A percentile compares a stretch with the other conserved stretches of the same genome.
Evolutionary conservation across 2,888 invertebrate species (phyloP).

Genomic region (Hydrotaea diabolus): DNA sequence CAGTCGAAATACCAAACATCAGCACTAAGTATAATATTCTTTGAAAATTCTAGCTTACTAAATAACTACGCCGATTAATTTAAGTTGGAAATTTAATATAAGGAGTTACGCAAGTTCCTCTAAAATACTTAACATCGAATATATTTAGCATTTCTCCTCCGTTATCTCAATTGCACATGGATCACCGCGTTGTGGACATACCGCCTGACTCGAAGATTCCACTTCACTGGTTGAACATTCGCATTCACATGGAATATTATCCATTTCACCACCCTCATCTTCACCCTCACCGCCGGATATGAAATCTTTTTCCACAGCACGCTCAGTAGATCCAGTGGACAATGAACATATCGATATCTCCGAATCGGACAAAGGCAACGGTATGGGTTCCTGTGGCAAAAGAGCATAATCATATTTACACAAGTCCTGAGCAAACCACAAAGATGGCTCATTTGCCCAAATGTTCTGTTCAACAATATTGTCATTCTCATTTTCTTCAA

Average conservation of each 20-base stretch:
- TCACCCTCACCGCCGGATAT: conserved; percentile 72
- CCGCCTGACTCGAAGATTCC: conserved; percentile 71
- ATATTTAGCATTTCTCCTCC: neutral
- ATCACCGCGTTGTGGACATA: conserved; percentile 69
- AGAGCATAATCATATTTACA: conserved; percentile 86
- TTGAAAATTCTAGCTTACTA: no score
- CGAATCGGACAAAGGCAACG: conserved; percentile 85
- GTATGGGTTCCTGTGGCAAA: conserved; percentile 86
- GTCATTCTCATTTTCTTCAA: conserved; percentile 62
- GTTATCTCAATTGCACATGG: conserved; percentile 75
- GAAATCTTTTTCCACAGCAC: conserved; percentile 67
- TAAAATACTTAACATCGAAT: no score
- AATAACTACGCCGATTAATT: no score
- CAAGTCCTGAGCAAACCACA: conserved; percentile 87
- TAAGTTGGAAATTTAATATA: no score
- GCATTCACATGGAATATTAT: conserved; percentile 74
- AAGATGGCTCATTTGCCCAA: conserved; percentile 77
- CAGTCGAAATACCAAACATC: no score
- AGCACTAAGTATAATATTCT: no score
- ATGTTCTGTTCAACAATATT: conserved; percentile 73
- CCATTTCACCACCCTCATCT: conserved; percentile 69
- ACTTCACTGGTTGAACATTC: conserved; percentile 71
- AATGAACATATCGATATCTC: conserved; percentile 77
- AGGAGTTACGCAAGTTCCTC: no score
- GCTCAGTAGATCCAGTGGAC: conserved; percentile 69